Base-by-base conservation (phyloP, 2,888 invertebrate species). In the Drosophila rubida region DNA sequence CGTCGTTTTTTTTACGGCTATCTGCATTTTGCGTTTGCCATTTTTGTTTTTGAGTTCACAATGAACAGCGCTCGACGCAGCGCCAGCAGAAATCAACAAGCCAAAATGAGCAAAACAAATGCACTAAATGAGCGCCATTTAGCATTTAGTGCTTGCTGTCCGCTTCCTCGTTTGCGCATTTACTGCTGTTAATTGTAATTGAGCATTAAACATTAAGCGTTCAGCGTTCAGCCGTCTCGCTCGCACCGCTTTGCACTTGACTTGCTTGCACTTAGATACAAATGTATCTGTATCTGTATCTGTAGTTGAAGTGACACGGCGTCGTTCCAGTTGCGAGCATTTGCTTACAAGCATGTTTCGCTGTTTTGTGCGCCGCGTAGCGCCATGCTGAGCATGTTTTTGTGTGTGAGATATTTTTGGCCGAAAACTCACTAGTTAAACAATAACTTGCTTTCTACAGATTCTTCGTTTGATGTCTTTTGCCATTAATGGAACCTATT, bases 301-400 rank as follows among this genome's bases (percentile, higher is more conserved):
- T n/a, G n/a, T 35, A 59, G 60, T 62, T 58, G n/a, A 67, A 69
- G 60, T 69, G 86, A 64, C 74, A 78, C 65, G 68, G 6, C 62
- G 67, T 23, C 64, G 88, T 68, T 87, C 81, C 70, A 88, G 51
- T 83, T 82, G 48, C 78, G 87, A 80, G 83, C 88, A 82, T 84
- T 88, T 84, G 82, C 88, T 82, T 82, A 82, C 81, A 82, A 82
- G 84, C 81, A 88, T 82, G 82, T 82, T 88, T 88, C 57, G 88
- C 64, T 86, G 87, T 82, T 70, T 66, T 54, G 32, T 54, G 32
- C 32, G 62, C 39, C 64, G 48, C 22, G 54, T 46, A 81, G 87
- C 81, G 81, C 87, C 84, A 83, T 72, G 64, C 72, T 72, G 64
- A 58, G 37, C n/a, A 11, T 19, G 25, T 75, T 69, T 68, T 35